Base-by-base conservation (phyloP, 2,888 invertebrate species). In the Mylabris sibirica region DNA sequence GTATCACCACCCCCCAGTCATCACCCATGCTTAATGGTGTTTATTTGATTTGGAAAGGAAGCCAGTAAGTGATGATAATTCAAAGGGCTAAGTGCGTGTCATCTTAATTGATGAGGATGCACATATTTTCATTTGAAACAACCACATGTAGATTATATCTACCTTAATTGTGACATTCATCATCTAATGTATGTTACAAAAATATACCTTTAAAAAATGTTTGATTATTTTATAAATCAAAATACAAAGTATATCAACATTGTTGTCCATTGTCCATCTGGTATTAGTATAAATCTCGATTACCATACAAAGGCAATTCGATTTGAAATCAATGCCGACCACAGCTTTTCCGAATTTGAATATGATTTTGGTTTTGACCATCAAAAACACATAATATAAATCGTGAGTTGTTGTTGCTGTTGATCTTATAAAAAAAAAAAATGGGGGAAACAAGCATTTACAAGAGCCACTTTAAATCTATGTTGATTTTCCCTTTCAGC, bases 311-410 rank as follows among this genome's bases (percentile, higher is more conserved):
- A 67, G 67, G 60, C 66, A 30, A 64, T 69, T 66, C 34, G 57
- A 59, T 44, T 60, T 67, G 59, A 67, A 69, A 69, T 68, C 65
- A 68, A 66, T 60, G 63, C 67, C 66, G 64, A 8, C 60, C 60
- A 60, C 34, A 64, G 68, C 67, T 68, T 70, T 70, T 64, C 70
- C 12, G 63, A 65, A 70, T 68, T 70, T 70, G 64, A 67, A 70
- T 67, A 65, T 63, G 65, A 60, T 67, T 68, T 70, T 66, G 67
- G 70, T 57, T 44, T 60, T 60, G 67, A 64, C 65, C 74, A 74
- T 74, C 74, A 74, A 74, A 74, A 74, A 72, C 74, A 70, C 74
- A 74, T 74, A 72, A 72, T 68, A 72, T 69, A 71, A 74, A 74
- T 71, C 74, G 70, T 66, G 57, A 30, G 30, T 30, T 67, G 64